These are phyloP conservation scores for Pituophis catenifer DNA, from an alignment of 2,113 vertebrate species.

Conservation along the genomic window DNA sequence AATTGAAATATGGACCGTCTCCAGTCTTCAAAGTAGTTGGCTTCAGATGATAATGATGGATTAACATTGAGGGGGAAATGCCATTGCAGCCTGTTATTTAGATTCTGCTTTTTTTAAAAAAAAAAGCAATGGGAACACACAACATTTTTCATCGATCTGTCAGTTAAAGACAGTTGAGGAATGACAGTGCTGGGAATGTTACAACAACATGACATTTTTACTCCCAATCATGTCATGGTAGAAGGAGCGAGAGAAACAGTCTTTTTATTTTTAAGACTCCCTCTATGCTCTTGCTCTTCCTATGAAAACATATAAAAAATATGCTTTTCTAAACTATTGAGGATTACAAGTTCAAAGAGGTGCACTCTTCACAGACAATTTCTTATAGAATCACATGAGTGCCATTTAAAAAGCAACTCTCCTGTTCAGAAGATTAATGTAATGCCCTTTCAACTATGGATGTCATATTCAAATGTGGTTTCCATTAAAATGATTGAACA, in stretches of 20 bases:
- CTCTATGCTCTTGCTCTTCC: slow-evolving; percentile 36
- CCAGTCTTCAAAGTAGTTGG: slow-evolving; percentile 64
- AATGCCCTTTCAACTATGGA: slow-evolving; percentile 63
- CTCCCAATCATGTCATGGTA: slow-evolving; percentile 57
- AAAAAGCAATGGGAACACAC: slow-evolving; percentile 57
- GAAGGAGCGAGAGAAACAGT: slow-evolving; percentile 41
- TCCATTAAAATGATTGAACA: slow-evolving; percentile 68
- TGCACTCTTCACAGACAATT: slow-evolving; percentile 34
- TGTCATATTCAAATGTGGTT: slow-evolving; percentile 64
- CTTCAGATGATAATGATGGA: slow-evolving; percentile 72
- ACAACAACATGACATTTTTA: slow-evolving; percentile 19
- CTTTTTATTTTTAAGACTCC: slow-evolving; percentile 17
- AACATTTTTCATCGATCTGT: slow-evolving; percentile 67
- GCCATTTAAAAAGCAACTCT: slow-evolving; percentile 51
- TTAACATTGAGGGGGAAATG: slow-evolving; percentile 62
- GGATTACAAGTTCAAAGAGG: slow-evolving; percentile 60
- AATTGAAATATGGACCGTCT: slow-evolving; percentile 67
- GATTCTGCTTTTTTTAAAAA: slow-evolving; percentile 37
- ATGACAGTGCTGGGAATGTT: slow-evolving; percentile 49
- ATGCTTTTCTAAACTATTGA: slow-evolving; percentile 45
- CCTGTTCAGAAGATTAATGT: slow-evolving; percentile 63
- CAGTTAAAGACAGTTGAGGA: slow-evolving; percentile 68
- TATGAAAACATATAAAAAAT: slow-evolving; percentile 19
- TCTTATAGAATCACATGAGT: slow-evolving; percentile 20
- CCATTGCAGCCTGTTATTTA: slow-evolving; percentile 67